phyloP scores from a whole-genome alignment of 2,113 vertebrate species.

The Semicossyphus pulcher region DNA sequence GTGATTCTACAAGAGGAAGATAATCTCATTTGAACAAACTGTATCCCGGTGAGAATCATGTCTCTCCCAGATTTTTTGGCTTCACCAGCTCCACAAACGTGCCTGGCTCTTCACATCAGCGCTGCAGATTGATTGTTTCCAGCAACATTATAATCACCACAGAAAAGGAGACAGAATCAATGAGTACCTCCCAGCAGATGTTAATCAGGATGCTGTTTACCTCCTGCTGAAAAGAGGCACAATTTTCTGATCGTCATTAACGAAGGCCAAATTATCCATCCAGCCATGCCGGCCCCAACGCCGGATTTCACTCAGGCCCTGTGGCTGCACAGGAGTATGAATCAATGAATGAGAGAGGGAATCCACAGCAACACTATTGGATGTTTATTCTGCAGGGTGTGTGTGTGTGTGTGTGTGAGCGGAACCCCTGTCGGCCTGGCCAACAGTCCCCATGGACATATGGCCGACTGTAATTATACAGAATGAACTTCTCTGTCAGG shows the following conservation, averaged over 20 bases:
- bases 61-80: too few relatives aligned
- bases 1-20: too few relatives aligned
- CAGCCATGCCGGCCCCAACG: constrained; percentile 51
- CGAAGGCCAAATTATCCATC: constrained; percentile 56
- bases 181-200: constrained; percentile 70
- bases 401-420: constrained; percentile 29
- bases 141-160: constrained; percentile 61
- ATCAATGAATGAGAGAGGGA: constrained; percentile 68
- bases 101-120: constrained; percentile 25
- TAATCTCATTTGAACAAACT: too few relatives aligned
- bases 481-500: constrained; percentile 56
- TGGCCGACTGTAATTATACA: constrained; percentile 72
- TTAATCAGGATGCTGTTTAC: constrained; percentile 70
- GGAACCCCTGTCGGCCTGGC: constrained; percentile 57
- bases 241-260: constrained; percentile 65
- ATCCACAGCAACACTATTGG: constrained; percentile 47
- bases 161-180: constrained; percentile 69
- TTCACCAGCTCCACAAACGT: too few relatives aligned
- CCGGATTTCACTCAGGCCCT: constrained; percentile 62
- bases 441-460: constrained; percentile 71
- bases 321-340: constrained; percentile 58
- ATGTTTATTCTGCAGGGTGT: constrained; percentile 50
- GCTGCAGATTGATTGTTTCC: constrained; percentile 57
- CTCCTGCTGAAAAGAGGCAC: constrained; percentile 57
- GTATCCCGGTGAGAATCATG: too few relatives aligned